Percentiles rank a stretch among this genome's conserved stretches.
Conservation (phyloP, 2,113 vertebrate genomes). For the Labeo catla region DNA sequence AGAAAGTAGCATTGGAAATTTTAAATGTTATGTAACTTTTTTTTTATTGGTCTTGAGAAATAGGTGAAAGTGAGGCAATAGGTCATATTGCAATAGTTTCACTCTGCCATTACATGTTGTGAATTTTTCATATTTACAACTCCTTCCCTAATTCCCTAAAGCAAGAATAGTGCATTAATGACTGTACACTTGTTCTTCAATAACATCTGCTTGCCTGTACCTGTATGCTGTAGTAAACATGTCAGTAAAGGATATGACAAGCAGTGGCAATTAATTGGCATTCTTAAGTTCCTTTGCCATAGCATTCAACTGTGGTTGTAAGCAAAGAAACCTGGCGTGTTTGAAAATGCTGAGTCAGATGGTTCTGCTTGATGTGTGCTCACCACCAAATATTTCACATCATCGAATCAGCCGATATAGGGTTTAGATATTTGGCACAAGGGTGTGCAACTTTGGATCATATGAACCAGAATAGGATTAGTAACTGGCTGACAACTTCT, state of each 20-base stretch:
- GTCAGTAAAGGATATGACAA: background rate
- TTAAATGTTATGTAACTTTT: background rate
- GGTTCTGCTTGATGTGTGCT: constrained; percentile 24
- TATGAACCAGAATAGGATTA: constrained; percentile 31
- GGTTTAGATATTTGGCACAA: constrained; percentile 22
- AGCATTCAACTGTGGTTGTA: background rate
- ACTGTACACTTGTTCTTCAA: background rate
- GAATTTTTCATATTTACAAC: background rate
- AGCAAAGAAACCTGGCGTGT: background rate
- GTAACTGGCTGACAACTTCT: constrained; percentile 31
- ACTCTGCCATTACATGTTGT: background rate
- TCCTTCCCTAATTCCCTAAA: background rate
- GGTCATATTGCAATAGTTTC: background rate
- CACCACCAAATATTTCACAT: constrained; percentile 40
- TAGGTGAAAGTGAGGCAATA: background rate
- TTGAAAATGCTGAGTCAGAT: constrained; percentile 24
- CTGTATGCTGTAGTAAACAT: background rate
- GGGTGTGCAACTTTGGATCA: background rate
- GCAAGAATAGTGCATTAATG: background rate
- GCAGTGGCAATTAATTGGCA: background rate
- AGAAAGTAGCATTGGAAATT: background rate
- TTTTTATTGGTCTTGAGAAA: background rate
- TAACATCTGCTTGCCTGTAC: background rate
- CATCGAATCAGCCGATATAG: constrained; percentile 16
- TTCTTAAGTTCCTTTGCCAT: background rate